Conservation (phyloP, 2,888 invertebrate genomes). For the Neoaliturus tenellus region DNA sequence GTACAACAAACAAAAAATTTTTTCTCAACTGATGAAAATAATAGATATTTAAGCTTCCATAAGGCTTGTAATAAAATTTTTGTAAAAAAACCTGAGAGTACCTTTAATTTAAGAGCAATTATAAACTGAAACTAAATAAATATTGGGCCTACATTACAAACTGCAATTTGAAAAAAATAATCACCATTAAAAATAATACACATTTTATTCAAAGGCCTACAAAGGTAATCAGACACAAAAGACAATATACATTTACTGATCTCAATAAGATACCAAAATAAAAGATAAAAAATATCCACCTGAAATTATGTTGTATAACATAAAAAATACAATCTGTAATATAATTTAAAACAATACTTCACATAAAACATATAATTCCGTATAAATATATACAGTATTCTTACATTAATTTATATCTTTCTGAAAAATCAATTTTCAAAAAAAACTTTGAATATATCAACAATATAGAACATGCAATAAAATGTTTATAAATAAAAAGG, state of each 20-base stretch:
- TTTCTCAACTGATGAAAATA: no score
- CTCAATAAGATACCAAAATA: not conserved
- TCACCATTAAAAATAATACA: not conserved
- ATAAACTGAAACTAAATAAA: no score
- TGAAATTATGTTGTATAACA: slow-evolving; percentile 12
- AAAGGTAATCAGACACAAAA: slow-evolving; percentile 1
- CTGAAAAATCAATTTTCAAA: not conserved
- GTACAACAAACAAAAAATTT: no score
- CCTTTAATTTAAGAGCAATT: no score
- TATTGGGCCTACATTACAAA: no score
- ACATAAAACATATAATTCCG: slow-evolving; percentile 1
- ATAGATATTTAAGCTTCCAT: no score
- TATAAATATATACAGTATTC: slow-evolving; percentile 14
- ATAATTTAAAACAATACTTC: slow-evolving; percentile 4
- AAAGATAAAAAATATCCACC: slow-evolving; percentile 14
- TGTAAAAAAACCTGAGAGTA: no score
- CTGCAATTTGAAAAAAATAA: not conserved
- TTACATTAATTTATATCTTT: not conserved
- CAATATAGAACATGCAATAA: slow-evolving; percentile 16
- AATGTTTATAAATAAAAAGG: slow-evolving; percentile 3
- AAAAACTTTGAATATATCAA: not conserved
- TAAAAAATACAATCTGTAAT: slow-evolving; percentile 6
- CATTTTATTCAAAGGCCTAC: slow-evolving; percentile 35
- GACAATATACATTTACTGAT: not conserved
- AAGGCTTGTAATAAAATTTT: no score